Evolutionary conservation across 2,888 invertebrate genomes (phyloP).

Genomic region (Icerya purchasi): DNA sequence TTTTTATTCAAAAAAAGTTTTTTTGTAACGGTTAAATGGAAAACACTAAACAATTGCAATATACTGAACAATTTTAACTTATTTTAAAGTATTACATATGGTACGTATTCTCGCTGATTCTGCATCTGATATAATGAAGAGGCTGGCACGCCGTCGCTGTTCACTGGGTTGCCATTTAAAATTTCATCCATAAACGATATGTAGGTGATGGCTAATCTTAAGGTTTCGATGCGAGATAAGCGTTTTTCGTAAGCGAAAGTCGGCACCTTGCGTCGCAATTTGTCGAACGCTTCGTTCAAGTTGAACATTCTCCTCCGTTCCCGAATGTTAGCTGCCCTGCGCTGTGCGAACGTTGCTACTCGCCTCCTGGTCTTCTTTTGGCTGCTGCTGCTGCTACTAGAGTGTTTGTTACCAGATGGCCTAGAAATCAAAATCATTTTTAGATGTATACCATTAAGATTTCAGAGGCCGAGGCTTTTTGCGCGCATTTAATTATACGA

Average conservation of each 20-base stretch:
- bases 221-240: slow-evolving; percentile 80
- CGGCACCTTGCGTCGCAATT: slow-evolving; percentile 71
- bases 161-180: slow-evolving; percentile 18
- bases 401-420: not conserved
- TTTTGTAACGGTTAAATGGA: too few species aligned
- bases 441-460: too few species aligned
- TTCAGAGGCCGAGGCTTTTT: too few species aligned
- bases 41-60: too few species aligned
- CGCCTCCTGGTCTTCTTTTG: slow-evolving; percentile 63
- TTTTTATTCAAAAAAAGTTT: too few species aligned
- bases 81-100: slow-evolving; percentile 22
- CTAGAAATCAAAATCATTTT: too few species aligned
- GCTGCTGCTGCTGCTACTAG: slow-evolving; percentile 24
- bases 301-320: slow-evolving; percentile 88
- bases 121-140: slow-evolving; percentile 18
- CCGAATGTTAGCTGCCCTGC: slow-evolving; percentile 77
- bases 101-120: slow-evolving; percentile 27
- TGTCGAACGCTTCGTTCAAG: slow-evolving; percentile 87
- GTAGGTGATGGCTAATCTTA: slow-evolving; percentile 83
- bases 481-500: too few species aligned
- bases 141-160: slow-evolving; percentile 15
- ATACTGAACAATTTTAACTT: too few species aligned
- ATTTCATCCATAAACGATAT: slow-evolving; percentile 91
- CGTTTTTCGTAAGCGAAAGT: slow-evolving; percentile 94
- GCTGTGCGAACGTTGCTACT: slow-evolving; percentile 73